phyloP scores from a whole-genome alignment of 2,113 vertebrate species.

The Sorex fumeus region DNA sequence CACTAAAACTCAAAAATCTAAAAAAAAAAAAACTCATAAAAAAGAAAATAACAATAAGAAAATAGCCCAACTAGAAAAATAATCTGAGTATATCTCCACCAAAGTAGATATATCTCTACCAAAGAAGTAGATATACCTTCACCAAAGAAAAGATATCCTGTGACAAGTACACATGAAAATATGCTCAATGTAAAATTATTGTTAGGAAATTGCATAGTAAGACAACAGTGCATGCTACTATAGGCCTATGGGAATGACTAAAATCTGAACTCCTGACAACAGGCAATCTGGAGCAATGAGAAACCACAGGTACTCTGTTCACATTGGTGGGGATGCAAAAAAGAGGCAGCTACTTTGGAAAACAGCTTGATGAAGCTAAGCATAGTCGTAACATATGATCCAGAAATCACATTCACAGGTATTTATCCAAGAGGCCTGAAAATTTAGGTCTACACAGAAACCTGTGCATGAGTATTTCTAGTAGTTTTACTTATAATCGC shows the following conservation, averaged over 20 bases:
- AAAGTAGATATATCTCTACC: background rate
- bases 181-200: background rate
- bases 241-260: background rate
- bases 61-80: background rate
- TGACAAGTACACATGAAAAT: background rate
- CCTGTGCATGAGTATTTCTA: background rate
- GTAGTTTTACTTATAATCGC: background rate
- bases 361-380: background rate
- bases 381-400: background rate
- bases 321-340: background rate
- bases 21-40: too few species aligned
- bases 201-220: background rate
- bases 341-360: background rate
- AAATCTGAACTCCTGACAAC: background rate
- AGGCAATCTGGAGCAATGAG: background rate
- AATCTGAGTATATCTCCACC: slow-evolving; percentile 13
- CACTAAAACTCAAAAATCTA: background rate
- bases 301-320: background rate
- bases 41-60: background rate
- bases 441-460: background rate
- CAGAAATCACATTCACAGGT: background rate
- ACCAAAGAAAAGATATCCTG: too few species aligned
- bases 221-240: background rate
- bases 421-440: background rate
- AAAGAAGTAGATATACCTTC: background rate